Evolutionary conservation across 2,113 vertebrate species (phyloP).

Genomic region (Brienomyrus brachyistius): DNA sequence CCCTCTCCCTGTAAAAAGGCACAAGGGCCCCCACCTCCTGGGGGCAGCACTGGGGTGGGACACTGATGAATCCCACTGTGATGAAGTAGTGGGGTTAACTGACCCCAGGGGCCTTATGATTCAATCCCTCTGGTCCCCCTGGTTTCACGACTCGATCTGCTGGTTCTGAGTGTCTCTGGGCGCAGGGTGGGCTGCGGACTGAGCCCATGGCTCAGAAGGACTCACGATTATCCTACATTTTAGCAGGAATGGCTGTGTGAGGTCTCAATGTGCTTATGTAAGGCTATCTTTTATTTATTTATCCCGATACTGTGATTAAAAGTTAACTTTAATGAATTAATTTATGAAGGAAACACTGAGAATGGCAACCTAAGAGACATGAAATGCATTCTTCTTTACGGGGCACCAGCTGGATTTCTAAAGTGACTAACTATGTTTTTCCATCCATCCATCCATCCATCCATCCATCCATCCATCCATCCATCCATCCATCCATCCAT

Average conservation of each 20-base stretch:
- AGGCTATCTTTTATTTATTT: conserved; percentile 2
- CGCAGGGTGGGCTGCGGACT: neutral
- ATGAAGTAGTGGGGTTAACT: neutral
- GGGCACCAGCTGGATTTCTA: neutral
- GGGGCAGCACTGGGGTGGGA: neutral
- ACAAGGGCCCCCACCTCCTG: neutral
- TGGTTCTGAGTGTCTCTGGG: neutral
- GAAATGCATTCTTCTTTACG: neutral
- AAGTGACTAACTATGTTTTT: neutral
- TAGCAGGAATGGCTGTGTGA: neutral
- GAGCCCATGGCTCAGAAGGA: neutral
- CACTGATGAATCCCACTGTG: neutral
- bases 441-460: neutral
- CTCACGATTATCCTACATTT: neutral
- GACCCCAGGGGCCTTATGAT: neutral
- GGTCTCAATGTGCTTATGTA: neutral
- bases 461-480: neutral
- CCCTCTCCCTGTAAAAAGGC: neutral
- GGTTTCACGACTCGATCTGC: neutral
- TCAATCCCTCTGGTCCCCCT: neutral
- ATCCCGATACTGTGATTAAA: conserved; percentile 26
- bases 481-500: neutral
- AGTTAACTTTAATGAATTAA: conserved; percentile 49
- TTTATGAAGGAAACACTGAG: conserved; percentile 40
- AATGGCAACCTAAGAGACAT: neutral